Percentiles rank a stretch among this genome's conserved stretches.
phyloP scores from a whole-genome alignment of 2,888 invertebrate species.

The Pyrocoelia pectoralis region DNA sequence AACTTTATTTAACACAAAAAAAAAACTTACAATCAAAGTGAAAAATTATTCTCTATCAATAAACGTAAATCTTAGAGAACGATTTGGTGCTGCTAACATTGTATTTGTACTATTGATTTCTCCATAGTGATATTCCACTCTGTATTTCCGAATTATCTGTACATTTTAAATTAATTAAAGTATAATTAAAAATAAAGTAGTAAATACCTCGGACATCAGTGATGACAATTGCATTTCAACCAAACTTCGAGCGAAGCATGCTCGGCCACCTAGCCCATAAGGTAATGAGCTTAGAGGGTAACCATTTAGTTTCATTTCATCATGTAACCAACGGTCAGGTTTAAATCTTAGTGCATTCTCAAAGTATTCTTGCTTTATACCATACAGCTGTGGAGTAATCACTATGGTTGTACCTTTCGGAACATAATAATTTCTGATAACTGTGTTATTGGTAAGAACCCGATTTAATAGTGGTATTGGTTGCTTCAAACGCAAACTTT shows the following conservation, averaged over 20 bases:
- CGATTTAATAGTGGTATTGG: conserved; percentile 71
- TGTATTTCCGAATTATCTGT: conserved; percentile 69
- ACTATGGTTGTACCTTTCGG: conserved; percentile 69
- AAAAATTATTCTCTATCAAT: conserved; percentile 61
- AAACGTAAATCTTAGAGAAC: conserved; percentile 70
- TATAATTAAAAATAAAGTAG: neutral
- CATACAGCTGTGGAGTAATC: conserved; percentile 70
- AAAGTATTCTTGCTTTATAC: conserved; percentile 70
- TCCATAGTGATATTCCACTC: conserved; percentile 72
- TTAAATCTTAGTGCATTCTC: conserved; percentile 68
- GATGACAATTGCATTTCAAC: conserved; percentile 68
- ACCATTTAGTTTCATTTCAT: conserved; percentile 50
- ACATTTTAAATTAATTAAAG: neutral
- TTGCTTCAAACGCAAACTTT: conserved; percentile 69
- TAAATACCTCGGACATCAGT: conserved; percentile 64
- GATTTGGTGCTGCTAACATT: conserved; percentile 68
- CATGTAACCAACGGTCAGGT: conserved; percentile 70
- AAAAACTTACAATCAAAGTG: too few species aligned
- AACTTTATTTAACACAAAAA: too few species aligned
- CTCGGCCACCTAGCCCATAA: conserved; percentile 70
- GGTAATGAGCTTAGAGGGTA: conserved; percentile 64
- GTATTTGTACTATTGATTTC: conserved; percentile 67
- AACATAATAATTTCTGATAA: conserved; percentile 68
- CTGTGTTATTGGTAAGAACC: conserved; percentile 66
- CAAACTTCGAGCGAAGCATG: conserved; percentile 69